A percentile compares a stretch with the other conserved stretches of the same genome.
phyloP scores from a whole-genome alignment of 2,797 vertebrate species.

The Enoplosus armatus region DNA sequence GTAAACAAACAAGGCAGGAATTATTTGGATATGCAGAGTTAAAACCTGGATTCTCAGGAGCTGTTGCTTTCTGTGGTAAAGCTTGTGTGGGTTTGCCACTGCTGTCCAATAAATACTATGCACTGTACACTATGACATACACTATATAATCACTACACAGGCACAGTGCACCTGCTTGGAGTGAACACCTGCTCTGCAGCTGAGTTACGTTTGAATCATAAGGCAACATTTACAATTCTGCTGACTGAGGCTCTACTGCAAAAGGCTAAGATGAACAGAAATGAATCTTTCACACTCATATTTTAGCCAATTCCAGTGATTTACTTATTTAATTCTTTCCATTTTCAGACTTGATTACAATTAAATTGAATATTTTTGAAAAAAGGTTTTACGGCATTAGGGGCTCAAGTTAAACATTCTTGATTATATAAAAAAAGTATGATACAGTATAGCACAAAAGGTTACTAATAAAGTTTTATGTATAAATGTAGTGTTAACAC shows the following conservation, averaged over 20 bases:
- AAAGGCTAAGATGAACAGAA: constrained; percentile 30
- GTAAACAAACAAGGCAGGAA: constrained; percentile 28
- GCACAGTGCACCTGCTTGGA: constrained; percentile 65
- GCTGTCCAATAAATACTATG: constrained; percentile 36
- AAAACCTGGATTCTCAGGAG: constrained; percentile 13
- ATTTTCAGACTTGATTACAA: not conserved
- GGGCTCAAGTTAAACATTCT: not conserved
- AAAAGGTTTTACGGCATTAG: not conserved
- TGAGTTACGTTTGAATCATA: constrained; percentile 43
- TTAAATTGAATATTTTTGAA: not conserved
- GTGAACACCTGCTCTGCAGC: constrained; percentile 43
- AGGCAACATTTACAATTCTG: constrained; percentile 31
- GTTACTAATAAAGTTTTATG: not conserved
- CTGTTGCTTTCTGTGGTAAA: constrained; percentile 23
- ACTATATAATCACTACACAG: constrained; percentile 32
- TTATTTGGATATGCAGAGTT: constrained; percentile 6
- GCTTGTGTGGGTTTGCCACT: constrained; percentile 35
- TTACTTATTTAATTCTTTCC: not conserved
- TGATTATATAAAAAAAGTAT: not conserved
- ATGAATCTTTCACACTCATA: not conserved
- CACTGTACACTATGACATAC: constrained; percentile 18
- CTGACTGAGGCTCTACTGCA: constrained; percentile 1
- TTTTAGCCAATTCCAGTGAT: not conserved
- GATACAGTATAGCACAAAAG: not conserved
- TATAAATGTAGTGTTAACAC: not conserved